phyloP scores from a whole-genome alignment of 2,113 vertebrate species.

The Cyrtonyx montezumae region DNA sequence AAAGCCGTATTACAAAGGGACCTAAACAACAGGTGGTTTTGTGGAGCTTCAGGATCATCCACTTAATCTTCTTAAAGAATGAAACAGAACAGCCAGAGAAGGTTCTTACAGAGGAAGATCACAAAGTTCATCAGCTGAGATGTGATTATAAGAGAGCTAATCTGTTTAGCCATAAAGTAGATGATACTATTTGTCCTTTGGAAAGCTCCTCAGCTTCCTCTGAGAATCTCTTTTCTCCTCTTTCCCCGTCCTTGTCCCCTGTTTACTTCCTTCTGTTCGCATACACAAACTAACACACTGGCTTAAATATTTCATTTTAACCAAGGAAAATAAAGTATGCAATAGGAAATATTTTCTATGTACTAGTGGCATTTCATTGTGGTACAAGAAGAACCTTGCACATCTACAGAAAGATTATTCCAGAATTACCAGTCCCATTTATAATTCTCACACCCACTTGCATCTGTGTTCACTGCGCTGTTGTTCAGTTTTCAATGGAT shows the following conservation, averaged over 20 bases:
- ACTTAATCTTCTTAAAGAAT: constrained; percentile 67
- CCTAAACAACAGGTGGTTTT: constrained; percentile 67
- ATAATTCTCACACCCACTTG: not conserved
- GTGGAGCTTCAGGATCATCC: constrained; percentile 51
- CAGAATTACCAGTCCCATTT: not conserved
- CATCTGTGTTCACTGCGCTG: not conserved
- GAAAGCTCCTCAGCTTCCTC: constrained; percentile 30
- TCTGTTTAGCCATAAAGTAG: constrained; percentile 64
- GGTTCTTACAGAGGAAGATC: constrained; percentile 26
- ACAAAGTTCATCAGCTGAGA: constrained; percentile 59
- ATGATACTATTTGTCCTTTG: constrained; percentile 36
- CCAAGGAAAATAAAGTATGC: not conserved
- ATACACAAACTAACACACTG: not conserved
- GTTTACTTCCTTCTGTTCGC: not conserved
- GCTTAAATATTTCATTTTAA: not conserved
- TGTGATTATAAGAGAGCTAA: constrained; percentile 60
- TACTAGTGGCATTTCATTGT: not conserved
- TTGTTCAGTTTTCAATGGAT: not conserved
- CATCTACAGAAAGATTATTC: not conserved
- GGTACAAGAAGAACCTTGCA: not conserved
- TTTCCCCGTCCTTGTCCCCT: constrained; percentile 15
- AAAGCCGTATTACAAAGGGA: not conserved
- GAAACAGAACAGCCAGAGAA: constrained; percentile 35
- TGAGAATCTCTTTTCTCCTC: not conserved
- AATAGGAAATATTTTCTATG: not conserved